Base-by-base conservation (phyloP, 2,797 vertebrate genomes). In the Paratrypauchen microcephalus region DNA sequence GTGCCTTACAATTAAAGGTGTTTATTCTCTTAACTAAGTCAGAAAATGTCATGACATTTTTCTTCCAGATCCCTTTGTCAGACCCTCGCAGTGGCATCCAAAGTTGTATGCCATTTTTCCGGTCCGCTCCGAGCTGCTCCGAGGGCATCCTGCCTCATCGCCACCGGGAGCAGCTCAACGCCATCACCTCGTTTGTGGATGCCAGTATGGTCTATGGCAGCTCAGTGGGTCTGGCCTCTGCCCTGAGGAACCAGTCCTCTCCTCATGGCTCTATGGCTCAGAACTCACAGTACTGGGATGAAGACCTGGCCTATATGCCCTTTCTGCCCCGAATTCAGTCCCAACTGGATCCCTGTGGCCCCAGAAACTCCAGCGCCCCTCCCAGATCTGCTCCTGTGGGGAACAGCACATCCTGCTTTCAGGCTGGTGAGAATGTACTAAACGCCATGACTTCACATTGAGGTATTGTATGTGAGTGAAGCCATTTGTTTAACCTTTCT, bases 61-160 rank as follows among this genome's bases (percentile, higher is more conserved):
- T 50, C 15, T 12, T 0, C 47, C 72, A 94, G 93, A 94, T 95
- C 67, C 93, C 93, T 15, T 66, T 65, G 6, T 91, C 91, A 0
- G 96, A 98, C 73, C 92, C 92, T 0, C 91, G 96, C 6, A 58
- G 73, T 13, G 87, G 65, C n/a, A 18, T 93, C 3, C 88, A 93
- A 82, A 87, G 86, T 11, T 98, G 96, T 73, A 95, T 98, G 94
- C 94, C 95, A 0, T 96, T 98, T 69, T 92, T 96, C 83, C 94
- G 94, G 68, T 95, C 96, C 0, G 95, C 96, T 3, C 95, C 96
- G 0, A 92, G 89, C 61, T 97, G 96, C 72, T 82, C 75, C 0
- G 19, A 24, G 2, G 78, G 81, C 13, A 52, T 81, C 13, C 64
- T 50, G 11, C 80, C 85, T 23, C 80, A 74, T 7, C 86, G 56